Evolutionary conservation across 2,113 vertebrate species (phyloP).

Genomic region (Micronycteris hirsuta): DNA sequence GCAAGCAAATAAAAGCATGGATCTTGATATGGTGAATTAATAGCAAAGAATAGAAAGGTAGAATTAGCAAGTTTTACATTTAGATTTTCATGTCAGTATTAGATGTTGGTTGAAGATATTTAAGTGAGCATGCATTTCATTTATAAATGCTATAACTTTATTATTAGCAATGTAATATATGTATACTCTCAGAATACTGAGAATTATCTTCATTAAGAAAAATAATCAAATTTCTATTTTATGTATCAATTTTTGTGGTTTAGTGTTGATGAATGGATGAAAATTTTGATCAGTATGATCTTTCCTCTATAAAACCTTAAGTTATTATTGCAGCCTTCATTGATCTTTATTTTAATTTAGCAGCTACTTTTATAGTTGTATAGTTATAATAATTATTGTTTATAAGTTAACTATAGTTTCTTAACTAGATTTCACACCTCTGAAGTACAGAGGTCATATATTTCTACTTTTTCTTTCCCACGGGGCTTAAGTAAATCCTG

Average conservation of each 20-base stretch:
- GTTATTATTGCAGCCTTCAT: neutral
- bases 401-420: neutral
- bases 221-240: neutral
- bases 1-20: neutral
- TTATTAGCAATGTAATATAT: neutral
- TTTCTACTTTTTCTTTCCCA: neutral
- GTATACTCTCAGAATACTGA: neutral
- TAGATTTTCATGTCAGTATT: neutral
- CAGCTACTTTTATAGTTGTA: neutral
- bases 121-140: neutral
- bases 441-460: neutral
- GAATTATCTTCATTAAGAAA: neutral
- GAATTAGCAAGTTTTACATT: neutral
- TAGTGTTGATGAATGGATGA: neutral
- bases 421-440: neutral
- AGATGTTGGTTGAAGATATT: neutral
- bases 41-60: neutral
- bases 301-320: neutral
- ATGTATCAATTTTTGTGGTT: neutral
- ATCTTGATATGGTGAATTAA: neutral
- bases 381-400: neutral
- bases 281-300: neutral
- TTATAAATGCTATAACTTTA: neutral
- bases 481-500: neutral
- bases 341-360: neutral